phyloP scores from a whole-genome alignment of 2,888 invertebrate genomes.

The Ceriagrion tenellum region DNA sequence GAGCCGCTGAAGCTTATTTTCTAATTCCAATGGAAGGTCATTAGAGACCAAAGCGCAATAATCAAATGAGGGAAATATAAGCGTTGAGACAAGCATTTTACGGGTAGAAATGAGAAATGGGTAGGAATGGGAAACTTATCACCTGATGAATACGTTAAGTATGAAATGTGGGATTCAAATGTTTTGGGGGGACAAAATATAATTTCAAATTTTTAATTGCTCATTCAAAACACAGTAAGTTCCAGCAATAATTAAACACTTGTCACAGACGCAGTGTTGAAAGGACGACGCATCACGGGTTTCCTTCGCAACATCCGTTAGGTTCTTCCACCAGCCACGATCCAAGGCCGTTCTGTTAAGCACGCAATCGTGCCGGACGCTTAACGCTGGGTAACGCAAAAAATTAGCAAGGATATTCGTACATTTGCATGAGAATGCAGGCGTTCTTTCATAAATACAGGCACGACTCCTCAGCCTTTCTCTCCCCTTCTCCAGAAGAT shows the following conservation, averaged over 20 bases:
- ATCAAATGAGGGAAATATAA: too few relatives aligned
- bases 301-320: background rate
- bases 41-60: too few relatives aligned
- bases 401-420: background rate
- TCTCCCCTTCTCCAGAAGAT: background rate
- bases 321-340: background rate
- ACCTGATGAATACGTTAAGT: too few relatives aligned
- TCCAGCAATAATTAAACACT: background rate
- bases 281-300: background rate
- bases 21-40: too few relatives aligned
- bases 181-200: too few relatives aligned
- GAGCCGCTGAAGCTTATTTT: too few relatives aligned
- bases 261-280: background rate
- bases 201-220: too few relatives aligned
- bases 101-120: too few relatives aligned
- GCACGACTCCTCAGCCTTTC: background rate
- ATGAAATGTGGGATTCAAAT: too few relatives aligned
- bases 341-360: background rate
- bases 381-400: background rate
- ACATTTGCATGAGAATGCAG: constrained; percentile 6
- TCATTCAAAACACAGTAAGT: background rate
- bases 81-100: too few relatives aligned
- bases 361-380: background rate
- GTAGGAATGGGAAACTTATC: too few relatives aligned
- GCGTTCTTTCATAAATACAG: background rate